These are phyloP conservation scores for Characodon lateralis DNA, from an alignment of 2,797 vertebrate species.

Conservation along the genomic window DNA sequence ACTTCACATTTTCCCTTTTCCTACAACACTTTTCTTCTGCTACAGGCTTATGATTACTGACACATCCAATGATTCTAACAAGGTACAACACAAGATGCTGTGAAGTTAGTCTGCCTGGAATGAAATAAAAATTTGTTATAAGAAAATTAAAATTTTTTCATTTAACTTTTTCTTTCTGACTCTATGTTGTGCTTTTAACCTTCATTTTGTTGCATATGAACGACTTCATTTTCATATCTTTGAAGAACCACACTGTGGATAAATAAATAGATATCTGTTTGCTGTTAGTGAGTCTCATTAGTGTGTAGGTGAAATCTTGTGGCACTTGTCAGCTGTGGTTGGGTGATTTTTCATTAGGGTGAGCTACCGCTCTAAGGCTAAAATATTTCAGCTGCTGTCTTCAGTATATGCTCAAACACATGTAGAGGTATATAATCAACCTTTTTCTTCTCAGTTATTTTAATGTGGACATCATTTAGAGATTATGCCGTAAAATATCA, in stretches of 20 bases:
- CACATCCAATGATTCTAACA: background rate
- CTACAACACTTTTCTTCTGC: background rate
- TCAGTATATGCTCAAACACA: background rate
- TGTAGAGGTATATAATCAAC: background rate
- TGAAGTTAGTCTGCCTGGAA: background rate
- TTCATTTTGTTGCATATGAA: background rate
- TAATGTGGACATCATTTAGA: background rate
- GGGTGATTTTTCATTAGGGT: constrained; percentile 3
- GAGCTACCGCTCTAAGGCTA: background rate
- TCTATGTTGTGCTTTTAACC: background rate
- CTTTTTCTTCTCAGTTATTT: background rate
- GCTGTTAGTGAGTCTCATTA: background rate
- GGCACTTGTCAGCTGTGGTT: background rate
- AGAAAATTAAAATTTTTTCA: background rate
- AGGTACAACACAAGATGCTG: background rate
- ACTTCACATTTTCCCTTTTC: background rate
- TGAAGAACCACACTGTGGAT: background rate
- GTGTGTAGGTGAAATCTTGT: constrained; percentile 2
- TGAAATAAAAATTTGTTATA: background rate
- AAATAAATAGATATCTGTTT: background rate
- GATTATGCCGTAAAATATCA: background rate
- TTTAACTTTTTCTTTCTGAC: background rate
- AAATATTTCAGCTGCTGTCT: constrained; percentile 3
- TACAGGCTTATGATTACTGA: background rate
- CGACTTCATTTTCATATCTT: background rate